These are phyloP conservation scores for Physocephala rufipes DNA, from an alignment of 2,888 invertebrate genomes.

Conservation along the genomic window DNA sequence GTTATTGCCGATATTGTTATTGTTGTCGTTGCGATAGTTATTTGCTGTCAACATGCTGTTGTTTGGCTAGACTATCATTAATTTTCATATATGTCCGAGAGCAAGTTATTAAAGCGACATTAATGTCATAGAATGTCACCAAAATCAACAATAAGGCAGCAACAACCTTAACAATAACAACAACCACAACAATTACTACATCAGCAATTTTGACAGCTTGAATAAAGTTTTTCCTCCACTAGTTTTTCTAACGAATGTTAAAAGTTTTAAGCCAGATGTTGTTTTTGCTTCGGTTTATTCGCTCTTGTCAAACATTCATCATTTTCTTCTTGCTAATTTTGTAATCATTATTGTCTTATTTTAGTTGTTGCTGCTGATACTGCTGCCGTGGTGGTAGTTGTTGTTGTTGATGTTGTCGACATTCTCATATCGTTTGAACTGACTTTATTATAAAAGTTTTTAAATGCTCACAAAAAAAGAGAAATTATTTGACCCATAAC, in stretches of 20 bases:
- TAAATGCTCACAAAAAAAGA: slow-evolving; percentile 3
- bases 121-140: slow-evolving; percentile 24
- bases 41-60: not conserved
- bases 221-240: slow-evolving; percentile 22
- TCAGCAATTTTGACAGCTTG: slow-evolving; percentile 8
- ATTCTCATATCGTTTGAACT: not conserved
- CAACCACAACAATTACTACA: not conserved
- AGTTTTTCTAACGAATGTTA: not conserved
- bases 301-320: not conserved
- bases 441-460: slow-evolving; percentile 36
- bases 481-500: slow-evolving; percentile 9
- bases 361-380: not conserved
- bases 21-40: not conserved
- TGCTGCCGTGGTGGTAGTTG: too few relatives aligned
- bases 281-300: too few relatives aligned
- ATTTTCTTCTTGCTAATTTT: not conserved
- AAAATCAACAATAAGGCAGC: not conserved
- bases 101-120: slow-evolving; percentile 28
- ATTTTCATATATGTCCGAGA: slow-evolving; percentile 13
- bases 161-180: not conserved
- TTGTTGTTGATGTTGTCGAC: too few relatives aligned
- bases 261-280: too few relatives aligned
- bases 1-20: not conserved
- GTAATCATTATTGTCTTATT: not conserved
- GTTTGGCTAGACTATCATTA: not conserved